Base-by-base conservation (phyloP, 2,113 vertebrate species). In the Epinephelus lanceolatus region DNA sequence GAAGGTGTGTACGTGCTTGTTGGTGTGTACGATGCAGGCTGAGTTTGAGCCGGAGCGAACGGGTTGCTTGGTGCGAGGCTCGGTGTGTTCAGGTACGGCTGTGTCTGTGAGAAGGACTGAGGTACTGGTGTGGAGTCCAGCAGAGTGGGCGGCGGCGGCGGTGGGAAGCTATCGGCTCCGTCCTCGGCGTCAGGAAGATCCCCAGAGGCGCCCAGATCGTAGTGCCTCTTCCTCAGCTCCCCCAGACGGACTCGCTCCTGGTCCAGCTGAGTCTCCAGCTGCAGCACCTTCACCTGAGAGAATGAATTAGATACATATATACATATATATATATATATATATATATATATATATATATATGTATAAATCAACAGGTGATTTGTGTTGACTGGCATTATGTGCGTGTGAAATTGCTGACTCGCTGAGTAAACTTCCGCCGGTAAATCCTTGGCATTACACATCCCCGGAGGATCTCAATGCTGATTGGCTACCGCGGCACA, bases 191-290 rank as follows among this genome's bases (percentile, higher is more conserved):
- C 92, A 77, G 92, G 94, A 81, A 0, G 17, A 89, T 91, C 0
- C 15, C 12, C 95, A 2, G 96, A 87, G 0, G 93, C 93, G 0
- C 95, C 96, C 45, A 99, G 91, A 15, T 98, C 94, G 0, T 99
- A 99, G 91, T 99, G 98, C 83, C 96, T 97, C 91, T 97, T 98
- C 75, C 98, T 95, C 72, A 98, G 95, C 78, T 97, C 98, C 4
- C 98, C 98, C 72, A 99, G 93, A 17, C 96, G 97, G 47, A 97
- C 94, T 5, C 97, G 95, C 87, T 99, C 97, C 87, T 96, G 98
- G 80, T 98, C 97, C 88, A 99, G 90, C 72, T 97, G 94, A 19
- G 88, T 97, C 90, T 99, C 98, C 84, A 99, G 95, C 94, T 98
- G 97, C 78, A 99, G 92, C 45, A 99, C 98, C 76, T 96, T 96